These are phyloP conservation scores for Falco concolor DNA, from an alignment of 2,797 vertebrate species.

Conservation along the genomic window DNA sequence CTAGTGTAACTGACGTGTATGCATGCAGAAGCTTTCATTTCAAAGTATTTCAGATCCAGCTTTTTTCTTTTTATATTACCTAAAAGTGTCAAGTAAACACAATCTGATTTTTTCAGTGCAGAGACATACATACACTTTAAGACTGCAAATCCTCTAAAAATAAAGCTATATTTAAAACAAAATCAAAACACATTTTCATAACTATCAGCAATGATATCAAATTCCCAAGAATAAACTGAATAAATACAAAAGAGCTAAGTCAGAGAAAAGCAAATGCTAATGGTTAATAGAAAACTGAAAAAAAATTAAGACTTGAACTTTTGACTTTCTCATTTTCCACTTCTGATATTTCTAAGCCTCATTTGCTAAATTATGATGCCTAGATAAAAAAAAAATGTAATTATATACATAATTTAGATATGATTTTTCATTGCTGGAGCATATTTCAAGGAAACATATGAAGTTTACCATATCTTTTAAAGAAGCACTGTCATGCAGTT, in stretches of 20 bases:
- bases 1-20: not conserved
- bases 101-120: not conserved
- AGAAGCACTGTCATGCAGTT: not conserved
- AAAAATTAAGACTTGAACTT: constrained; percentile 1
- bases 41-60: not conserved
- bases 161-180: not conserved
- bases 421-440: not conserved
- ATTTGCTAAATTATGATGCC: not conserved
- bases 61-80: not conserved
- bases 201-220: not conserved
- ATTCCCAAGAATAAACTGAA: not conserved
- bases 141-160: not conserved
- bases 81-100: not conserved
- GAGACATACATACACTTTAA: not conserved
- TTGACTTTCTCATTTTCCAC: not conserved
- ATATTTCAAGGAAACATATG: not conserved
- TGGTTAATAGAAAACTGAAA: not conserved
- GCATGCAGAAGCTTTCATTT: not conserved
- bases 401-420: not conserved
- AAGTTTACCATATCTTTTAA: not conserved
- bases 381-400: constrained; percentile 21
- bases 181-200: not conserved
- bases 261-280: not conserved
- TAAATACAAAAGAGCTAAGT: not conserved
- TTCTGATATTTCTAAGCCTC: not conserved